Base-by-base conservation (phyloP, 1,140 invertebrate species). In the Lordiphosa clarofinis region DNA sequence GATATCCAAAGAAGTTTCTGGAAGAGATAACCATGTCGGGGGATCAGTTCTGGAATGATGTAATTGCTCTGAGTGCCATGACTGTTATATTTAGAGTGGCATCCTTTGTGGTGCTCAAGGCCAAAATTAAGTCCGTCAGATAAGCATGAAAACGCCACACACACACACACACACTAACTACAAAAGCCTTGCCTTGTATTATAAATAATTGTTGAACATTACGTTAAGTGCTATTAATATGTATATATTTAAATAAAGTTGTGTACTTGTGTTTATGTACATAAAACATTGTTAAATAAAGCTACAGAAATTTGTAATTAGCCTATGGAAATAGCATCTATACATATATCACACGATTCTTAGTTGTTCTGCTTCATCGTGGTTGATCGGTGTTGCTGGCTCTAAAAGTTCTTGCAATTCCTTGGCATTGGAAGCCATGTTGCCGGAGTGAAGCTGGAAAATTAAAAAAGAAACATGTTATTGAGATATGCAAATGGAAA, bases 1-100 rank as follows among this genome's bases (percentile, higher is more conserved):
- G 92, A 81, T 92, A 94, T 69, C 94, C 95, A 1, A 86, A 90
- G 7, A 93, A 93, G 76, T 95, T 96, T 84, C 87, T 98, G 6
- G 90, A 92, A 2, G 94, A 96, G 72, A 93, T 98, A 48, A 94
- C 93, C 0, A 96, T 98, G 91, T 90, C 91, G 1, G 92, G 93
- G 0, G 94, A 96, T 82, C 92, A 94, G 78, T 97, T 97, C 88
- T 95, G 94, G 92, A 93, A 94, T 47, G 96, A 97, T 86, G 91
- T 97, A 28, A 90, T 94, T 15, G 94, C 94, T 0, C 90, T 98
- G 1, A 89, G 91, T 42, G 71, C 91, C 4, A 95, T 94, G 67
- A 91, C 97, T 35, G 49, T 97, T 9, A 59, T 94, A 2, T 91
- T 96, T 2, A 91, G 96, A 57, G 87, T 93, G 2, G 87, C 91